phyloP scores from a whole-genome alignment of 2,113 vertebrate species.

The Psephotus haematonotus region DNA sequence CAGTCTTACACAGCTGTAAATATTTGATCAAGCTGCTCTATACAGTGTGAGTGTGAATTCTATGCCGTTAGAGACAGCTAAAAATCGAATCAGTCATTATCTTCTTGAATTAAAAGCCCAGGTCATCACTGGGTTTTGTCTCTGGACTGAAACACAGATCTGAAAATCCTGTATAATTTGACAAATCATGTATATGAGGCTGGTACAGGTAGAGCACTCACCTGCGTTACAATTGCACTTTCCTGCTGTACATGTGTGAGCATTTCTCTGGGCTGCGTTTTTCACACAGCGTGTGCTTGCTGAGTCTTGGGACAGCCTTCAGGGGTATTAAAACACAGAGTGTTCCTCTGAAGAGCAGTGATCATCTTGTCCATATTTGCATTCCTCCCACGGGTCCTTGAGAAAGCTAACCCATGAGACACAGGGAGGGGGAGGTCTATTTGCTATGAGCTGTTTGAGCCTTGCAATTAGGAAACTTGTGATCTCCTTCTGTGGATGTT shows the following conservation, averaged over 20 bases:
- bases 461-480: neutral
- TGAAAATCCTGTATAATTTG: neutral
- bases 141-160: neutral
- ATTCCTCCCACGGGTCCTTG: neutral
- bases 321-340: neutral
- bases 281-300: neutral
- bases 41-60: neutral
- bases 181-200: neutral
- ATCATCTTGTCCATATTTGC: neutral
- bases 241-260: neutral
- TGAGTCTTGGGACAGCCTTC: neutral
- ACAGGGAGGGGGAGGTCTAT: neutral
- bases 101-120: neutral
- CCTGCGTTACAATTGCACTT: neutral
- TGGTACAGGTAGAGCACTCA: neutral
- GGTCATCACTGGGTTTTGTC: neutral
- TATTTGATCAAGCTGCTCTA: neutral
- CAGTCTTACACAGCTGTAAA: neutral
- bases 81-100: neutral
- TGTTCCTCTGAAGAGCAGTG: neutral
- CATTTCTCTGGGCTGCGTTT: neutral
- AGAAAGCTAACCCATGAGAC: neutral
- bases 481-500: neutral
- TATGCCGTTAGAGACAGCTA: neutral
- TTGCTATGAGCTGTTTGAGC: neutral